A percentile compares a stretch with the other conserved stretches of the same genome.
These are phyloP conservation scores for Cephalopterus ornatus DNA, from an alignment of 2,113 vertebrate species.

Conservation along the genomic window DNA sequence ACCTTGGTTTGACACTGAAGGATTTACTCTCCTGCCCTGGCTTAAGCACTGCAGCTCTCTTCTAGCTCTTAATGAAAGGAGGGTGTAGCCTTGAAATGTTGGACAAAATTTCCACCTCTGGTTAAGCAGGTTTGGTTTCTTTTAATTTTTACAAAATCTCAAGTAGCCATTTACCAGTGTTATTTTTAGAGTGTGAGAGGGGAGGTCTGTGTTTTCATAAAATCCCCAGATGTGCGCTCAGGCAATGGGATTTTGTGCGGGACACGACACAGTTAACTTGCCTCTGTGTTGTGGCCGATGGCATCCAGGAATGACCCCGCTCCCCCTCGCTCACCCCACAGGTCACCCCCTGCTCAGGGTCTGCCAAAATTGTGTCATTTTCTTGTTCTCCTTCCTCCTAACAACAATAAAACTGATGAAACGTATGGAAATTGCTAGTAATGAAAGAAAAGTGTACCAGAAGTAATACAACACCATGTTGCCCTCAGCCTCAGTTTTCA, in stretches of 20 bases:
- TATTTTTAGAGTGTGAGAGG: background rate
- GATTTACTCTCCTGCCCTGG: background rate
- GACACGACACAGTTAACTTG: background rate
- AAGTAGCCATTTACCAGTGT: background rate
- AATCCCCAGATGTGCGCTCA: rapidly evolving
- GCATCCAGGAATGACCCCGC: background rate
- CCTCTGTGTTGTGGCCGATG: rapidly evolving
- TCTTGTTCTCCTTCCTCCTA: background rate
- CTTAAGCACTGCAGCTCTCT: background rate
- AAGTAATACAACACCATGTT: background rate
- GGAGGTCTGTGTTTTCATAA: background rate
- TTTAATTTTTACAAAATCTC: background rate
- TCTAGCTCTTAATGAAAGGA: background rate
- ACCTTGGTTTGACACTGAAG: background rate
- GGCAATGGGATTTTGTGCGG: background rate
- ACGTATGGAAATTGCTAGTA: background rate
- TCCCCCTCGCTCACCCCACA: background rate
- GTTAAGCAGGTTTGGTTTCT: background rate
- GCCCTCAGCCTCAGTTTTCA: background rate
- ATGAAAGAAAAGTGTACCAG: background rate
- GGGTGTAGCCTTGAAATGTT: background rate
- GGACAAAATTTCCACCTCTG: background rate
- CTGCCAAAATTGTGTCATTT: background rate
- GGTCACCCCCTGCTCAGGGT: background rate
- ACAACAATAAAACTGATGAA: slow-evolving; percentile 11